phyloP scores from a whole-genome alignment of 2,113 vertebrate species.

The Cardinalis cardinalis region DNA sequence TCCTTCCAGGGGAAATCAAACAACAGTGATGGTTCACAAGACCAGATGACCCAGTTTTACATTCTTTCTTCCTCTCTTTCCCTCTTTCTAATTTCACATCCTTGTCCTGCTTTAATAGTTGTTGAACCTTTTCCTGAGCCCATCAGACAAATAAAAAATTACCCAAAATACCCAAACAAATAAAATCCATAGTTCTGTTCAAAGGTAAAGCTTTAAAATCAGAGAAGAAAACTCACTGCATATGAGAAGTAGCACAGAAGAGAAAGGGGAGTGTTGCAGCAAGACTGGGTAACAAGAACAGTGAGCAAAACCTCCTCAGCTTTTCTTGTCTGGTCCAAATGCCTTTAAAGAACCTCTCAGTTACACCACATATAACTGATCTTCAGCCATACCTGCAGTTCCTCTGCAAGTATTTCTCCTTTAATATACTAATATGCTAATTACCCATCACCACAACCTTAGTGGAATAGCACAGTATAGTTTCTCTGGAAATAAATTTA shows the following conservation, averaged over 20 bases:
- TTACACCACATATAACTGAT: background rate
- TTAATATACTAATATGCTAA: background rate
- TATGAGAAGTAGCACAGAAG: background rate
- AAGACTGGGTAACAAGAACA: background rate
- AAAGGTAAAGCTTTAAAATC: background rate
- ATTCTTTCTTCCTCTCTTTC: background rate
- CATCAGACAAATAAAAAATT: background rate
- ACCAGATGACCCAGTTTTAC: background rate
- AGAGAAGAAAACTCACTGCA: background rate
- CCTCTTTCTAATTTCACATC: background rate
- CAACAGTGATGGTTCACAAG: background rate
- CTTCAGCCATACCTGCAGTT: background rate
- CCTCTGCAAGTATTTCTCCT: background rate
- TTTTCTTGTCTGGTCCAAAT: background rate
- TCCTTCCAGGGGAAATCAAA: background rate
- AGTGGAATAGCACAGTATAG: background rate
- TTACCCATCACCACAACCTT: background rate
- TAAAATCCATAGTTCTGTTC: background rate
- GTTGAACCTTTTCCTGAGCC: background rate
- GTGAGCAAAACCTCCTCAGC: background rate
- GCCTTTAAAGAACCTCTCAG: background rate
- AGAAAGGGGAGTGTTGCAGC: background rate
- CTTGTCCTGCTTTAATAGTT: background rate
- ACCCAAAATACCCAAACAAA: background rate
- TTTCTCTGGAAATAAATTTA: background rate